Evolutionary conservation across 1,140 invertebrate genomes (phyloP), one percentile per base, ranked within the genome.

Genomic region (Ephestia elutella): DNA sequence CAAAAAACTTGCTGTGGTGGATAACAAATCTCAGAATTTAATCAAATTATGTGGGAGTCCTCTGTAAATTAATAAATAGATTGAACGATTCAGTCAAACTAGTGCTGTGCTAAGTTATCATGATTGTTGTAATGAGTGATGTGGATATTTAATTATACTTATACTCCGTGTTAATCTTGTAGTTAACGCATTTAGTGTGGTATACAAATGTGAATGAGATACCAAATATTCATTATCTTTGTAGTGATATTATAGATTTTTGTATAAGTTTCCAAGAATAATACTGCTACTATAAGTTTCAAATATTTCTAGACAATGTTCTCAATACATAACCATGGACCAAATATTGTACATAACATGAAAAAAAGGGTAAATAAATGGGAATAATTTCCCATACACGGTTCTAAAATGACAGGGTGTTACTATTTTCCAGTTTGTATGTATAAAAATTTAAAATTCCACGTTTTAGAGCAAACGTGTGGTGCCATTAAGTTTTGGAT

Each of bases 161-260:
- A 75, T 80, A 81, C 74, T 80, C 71, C 67, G 69, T 75, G 69
- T 75, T 82, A 75, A 77, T 75, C 61, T 65, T 55, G 60, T 70
- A 56, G 68, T 73, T 75, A 77, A 73, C 66, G 62, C 69, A 72
- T 77, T 69, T 74, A 72, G 67, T 73, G 66, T 78, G 66, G 66
- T 75, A 73, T 77, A 32, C 30, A 7, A 71, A 71, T 80, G 74
- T 79, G 75, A 79, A 78, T 78, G 63, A 75, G 71, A 86, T 80
- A 75, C 83, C 80, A 84, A 86, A 86, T 84, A 83, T 82, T 75
- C 73, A 77, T 72, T 67, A 61, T 64, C 60, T 64, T 66, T 57
- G 60, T 71, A 73, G 57, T 67, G 58, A 68, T 76, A 63, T 67
- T 63, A 57, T 67, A 64, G 3, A 32, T 70, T 71, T 73, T 79